Evolutionary conservation across 2,113 vertebrate genomes (phyloP).

Genomic region (Peucedramus taeniatus): DNA sequence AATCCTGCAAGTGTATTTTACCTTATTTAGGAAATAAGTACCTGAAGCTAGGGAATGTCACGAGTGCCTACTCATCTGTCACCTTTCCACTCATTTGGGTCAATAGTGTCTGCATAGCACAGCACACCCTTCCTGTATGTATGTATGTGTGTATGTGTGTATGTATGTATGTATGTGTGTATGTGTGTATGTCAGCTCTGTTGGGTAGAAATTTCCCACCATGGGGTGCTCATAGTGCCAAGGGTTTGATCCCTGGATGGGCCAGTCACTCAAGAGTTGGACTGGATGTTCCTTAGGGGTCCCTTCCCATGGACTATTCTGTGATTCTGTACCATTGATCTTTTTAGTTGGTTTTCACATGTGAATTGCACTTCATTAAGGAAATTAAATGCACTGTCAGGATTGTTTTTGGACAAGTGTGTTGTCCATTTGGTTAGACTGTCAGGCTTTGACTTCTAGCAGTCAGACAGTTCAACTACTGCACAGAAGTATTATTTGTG

Average conservation of each 20-base stretch:
- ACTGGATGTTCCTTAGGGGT: background rate
- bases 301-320: background rate
- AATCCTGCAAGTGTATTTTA: background rate
- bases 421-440: background rate
- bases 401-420: background rate
- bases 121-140: background rate
- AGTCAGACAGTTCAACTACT: background rate
- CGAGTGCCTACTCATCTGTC: background rate
- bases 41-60: background rate
- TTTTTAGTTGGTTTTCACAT: background rate
- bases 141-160: background rate
- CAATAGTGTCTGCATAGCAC: background rate
- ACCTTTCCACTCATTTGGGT: background rate
- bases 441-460: background rate
- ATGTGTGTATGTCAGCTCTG: background rate
- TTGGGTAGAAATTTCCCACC: background rate
- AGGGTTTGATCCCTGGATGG: background rate
- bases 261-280: background rate
- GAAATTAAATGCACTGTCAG: background rate
- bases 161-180: background rate
- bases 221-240: background rate
- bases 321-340: background rate
- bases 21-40: background rate
- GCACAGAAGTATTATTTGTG: background rate
- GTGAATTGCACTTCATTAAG: background rate